Conservation (phyloP, 2,113 vertebrate species). For the Epinephelus lanceolatus region DNA sequence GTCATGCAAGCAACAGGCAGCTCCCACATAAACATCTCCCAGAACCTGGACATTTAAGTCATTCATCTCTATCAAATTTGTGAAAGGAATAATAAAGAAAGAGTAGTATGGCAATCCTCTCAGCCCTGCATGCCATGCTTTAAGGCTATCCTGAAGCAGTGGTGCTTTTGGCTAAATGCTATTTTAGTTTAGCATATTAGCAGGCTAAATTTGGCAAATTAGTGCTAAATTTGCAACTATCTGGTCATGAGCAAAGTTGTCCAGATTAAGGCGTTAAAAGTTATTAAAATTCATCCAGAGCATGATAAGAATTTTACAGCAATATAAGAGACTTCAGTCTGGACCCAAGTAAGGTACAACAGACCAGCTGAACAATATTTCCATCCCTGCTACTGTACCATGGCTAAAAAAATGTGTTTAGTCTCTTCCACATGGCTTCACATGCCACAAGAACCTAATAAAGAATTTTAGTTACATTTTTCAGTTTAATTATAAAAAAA, state of each 20-base stretch:
- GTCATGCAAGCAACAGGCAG: too few species aligned
- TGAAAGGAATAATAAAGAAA: background rate
- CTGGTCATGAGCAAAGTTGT: background rate
- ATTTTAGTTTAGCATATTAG: too few species aligned
- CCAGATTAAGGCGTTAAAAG: too few species aligned
- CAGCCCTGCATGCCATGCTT: background rate
- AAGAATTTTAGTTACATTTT: background rate
- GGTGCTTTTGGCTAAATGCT: background rate
- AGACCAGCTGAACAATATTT: background rate
- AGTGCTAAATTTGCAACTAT: background rate
- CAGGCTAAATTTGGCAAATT: background rate
- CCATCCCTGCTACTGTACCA: background rate
- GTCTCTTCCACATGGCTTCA: background rate
- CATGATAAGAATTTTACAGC: background rate
- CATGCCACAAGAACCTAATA: background rate
- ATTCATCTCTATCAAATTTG: background rate
- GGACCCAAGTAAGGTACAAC: background rate
- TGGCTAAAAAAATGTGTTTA: background rate
- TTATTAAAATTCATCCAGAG: background rate
- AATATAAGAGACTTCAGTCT: background rate
- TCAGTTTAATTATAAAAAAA: background rate
- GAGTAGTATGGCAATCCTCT: background rate
- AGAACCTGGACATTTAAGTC: background rate
- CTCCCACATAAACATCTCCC: background rate
- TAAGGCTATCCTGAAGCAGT: background rate